Percentiles rank a stretch among this genome's conserved stretches.
Evolutionary conservation across 2,888 invertebrate genomes (phyloP).

Genomic region (Ptychoptera contaminata): DNA sequence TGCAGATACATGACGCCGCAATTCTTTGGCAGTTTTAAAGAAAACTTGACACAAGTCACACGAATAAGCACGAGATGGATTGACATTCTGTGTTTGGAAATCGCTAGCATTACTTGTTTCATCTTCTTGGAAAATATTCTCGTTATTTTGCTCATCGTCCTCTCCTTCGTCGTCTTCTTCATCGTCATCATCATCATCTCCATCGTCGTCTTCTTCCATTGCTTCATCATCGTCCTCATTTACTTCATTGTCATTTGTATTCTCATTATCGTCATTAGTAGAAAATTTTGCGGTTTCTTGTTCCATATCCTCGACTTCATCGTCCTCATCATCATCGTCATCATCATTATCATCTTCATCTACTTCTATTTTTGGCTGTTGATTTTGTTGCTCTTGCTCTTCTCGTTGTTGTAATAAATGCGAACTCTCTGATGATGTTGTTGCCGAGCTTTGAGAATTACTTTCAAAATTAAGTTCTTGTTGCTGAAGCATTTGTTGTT

Average conservation of each 20-base stretch:
- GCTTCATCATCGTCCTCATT: conserved; percentile 10
- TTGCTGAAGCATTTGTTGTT: neutral
- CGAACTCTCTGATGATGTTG: conserved; percentile 5
- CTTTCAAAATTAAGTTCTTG: conserved; percentile 9
- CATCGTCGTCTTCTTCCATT: conserved; percentile 11
- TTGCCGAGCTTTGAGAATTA: conserved; percentile 15
- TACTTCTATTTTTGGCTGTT: conserved; percentile 8
- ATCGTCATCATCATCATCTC: neutral
- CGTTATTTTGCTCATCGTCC: conserved; percentile 10
- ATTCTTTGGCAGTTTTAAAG: conserved; percentile 26
- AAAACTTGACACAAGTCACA: conserved; percentile 30
- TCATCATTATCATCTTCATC: conserved; percentile 8
- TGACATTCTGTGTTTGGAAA: conserved; percentile 48
- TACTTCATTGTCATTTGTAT: neutral
- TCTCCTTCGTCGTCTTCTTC: conserved; percentile 11
- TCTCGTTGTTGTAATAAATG: neutral
- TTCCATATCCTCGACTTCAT: neutral
- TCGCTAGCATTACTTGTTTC: neutral
- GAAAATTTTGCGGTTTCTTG: neutral
- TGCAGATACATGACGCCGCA: conserved; percentile 29
- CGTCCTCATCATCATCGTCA: conserved; percentile 6
- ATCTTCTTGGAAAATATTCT: conserved; percentile 2
- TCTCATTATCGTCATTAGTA: neutral
- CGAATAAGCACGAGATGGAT: conserved; percentile 15
- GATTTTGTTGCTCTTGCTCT: conserved; percentile 1